Base-by-base conservation (phyloP, 2,888 invertebrate species). In the Drosophila pseudotalamancana region DNA sequence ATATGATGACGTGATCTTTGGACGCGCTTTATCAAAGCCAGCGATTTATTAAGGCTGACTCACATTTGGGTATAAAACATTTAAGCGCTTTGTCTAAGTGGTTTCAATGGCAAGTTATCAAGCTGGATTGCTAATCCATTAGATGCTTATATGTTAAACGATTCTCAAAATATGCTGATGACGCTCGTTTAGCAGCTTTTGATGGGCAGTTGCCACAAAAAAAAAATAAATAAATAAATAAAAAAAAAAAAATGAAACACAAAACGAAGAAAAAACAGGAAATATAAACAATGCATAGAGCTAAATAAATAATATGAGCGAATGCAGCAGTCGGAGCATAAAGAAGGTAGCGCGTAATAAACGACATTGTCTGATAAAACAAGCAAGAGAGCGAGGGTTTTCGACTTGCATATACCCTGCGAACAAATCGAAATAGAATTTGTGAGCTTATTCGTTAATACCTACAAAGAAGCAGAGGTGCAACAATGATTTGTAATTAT, bases 251-350 rank as follows among this genome's bases (percentile, higher is more conserved):
- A 14, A 8, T 8, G 16, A 14, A 19, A n/a, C n/a, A n/a, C n/a
- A n/a, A n/a, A 3, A 32, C 31, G n/a, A 6, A 14, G 40, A 21
- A 21, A 62, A 70, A 78, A 82, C 83, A 72, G 83, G 85, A 83
- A 83, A 85, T 85, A 70, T 75, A 75, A 85, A 79, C 71, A 72
- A 72, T 67, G 65, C 59, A 69, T 55, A 54, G 46, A 60, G 50
- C 42, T 54, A 40, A 48, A 56, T 56, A 54, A 65, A 53, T 61
- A 61, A 57, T 66, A 34, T 53, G 49, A 53, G 39, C 62, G 45
- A 46, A 53, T 21, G 35, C 23, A 42, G 46, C 32, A 40, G 35
- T 19, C 25, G 21, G 51, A 59, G 66, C 60, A 63, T 56, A 63
- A 54, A 69, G 51, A 42, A 35, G 51, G 12, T 29, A 51, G 42